Base-by-base conservation (phyloP, 2,113 vertebrate species). In the Hydrochoerus hydrochaeris region DNA sequence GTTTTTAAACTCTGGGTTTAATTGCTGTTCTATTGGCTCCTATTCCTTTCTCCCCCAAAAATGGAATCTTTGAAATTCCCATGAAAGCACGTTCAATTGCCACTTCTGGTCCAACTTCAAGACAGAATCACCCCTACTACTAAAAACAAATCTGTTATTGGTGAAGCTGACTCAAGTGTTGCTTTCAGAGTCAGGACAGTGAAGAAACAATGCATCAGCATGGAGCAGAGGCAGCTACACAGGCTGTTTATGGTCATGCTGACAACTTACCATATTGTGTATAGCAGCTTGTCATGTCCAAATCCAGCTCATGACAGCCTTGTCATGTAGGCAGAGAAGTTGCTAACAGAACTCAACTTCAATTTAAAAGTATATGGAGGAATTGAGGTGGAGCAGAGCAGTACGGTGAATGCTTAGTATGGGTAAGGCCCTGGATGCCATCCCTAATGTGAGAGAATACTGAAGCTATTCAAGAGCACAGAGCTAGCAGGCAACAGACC, bases 131-230 rank as follows among this genome's bases (percentile, higher is more conserved):
- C 93, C 92, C 92, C 65, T 96, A 96, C 94, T 97, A 86, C 87
- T 93, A 80, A 97, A 97, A 97, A 94, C 92, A 96, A 97, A 97
- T 91, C 95, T 96, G 88, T 91, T 91, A 67, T 90, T 97, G 96
- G 85, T 92, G 94, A 95, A 95, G 63, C 69, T 81, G 32, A 60
- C 44, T 22, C 44, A 32, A 94, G 73, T 71, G 58, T 85, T 91
- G 46, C 82, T 91, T 95, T 87, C 85, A 78, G 35, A 85, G 71
- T 88, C 49, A 62, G 86, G 69, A 86, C 63, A 38, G 41, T 58
- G 30, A 93, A 95, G 41, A 41, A 92, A 67, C 49, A 46, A 5
- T 22, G 69, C 65, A 32, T 90, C 90, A 92, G 77, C 46, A 73
- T 0, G 0, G 57, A 80, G 54, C 85, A 86, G 85, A 85, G 82